Percentiles rank a stretch among this genome's conserved stretches.
Conservation (phyloP, 2,888 invertebrate genomes). For the Cremastobaeus sp. region DNA sequence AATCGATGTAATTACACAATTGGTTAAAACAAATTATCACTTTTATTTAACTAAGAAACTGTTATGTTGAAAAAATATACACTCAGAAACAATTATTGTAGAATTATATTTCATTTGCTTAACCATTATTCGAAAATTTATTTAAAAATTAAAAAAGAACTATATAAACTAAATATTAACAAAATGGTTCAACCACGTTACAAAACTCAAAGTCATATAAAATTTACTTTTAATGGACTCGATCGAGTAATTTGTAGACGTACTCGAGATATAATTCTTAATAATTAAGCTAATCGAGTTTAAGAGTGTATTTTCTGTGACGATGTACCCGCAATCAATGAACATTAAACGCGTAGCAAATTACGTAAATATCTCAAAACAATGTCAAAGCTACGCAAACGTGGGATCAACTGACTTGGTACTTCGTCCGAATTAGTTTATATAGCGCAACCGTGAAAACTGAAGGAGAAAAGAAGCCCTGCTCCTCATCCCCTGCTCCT, state of each 20-base stretch:
- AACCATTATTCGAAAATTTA: not conserved
- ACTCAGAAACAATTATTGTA: conserved; percentile 4
- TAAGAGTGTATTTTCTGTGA: not conserved
- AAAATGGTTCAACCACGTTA: too few species aligned
- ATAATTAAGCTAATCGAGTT: not conserved
- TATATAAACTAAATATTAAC: not conserved
- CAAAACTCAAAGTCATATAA: too few species aligned
- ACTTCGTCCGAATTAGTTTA: conserved; percentile 71
- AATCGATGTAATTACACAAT: conserved; percentile 8
- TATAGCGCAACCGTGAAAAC: conserved; percentile 70
- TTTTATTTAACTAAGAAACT: not conserved
- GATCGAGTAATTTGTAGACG: not conserved
- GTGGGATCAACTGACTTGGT: conserved; percentile 71
- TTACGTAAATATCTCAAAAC: conserved; percentile 41
- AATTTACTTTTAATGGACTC: not conserved
- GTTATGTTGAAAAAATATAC: not conserved
- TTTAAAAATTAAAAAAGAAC: not conserved
- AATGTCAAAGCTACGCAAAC: conserved; percentile 62
- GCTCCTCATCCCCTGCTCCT: conserved; percentile 69
- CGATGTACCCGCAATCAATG: not conserved
- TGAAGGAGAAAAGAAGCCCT: conserved; percentile 69
- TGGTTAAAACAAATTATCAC: not conserved
- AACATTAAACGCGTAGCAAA: conserved; percentile 28
- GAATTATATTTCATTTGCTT: not conserved
- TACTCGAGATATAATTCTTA: too few species aligned